phyloP scores from a whole-genome alignment of 2,797 vertebrate species.

The Lerista edwardsae region DNA sequence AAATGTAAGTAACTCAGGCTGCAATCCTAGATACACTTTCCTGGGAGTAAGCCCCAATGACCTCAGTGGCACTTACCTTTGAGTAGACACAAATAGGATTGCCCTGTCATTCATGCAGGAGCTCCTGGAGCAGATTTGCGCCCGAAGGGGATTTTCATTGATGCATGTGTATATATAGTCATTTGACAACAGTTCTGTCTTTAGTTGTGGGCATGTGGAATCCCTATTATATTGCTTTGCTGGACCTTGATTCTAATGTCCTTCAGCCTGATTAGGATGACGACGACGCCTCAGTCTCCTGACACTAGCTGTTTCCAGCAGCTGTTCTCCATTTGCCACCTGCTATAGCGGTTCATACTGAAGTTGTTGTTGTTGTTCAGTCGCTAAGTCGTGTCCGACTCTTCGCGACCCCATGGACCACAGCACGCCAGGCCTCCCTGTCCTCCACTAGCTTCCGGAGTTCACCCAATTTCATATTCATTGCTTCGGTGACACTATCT shows the following conservation, averaged over 20 bases:
- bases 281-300: not conserved
- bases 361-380: too few relatives aligned
- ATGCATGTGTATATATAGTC: not conserved
- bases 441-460: too few relatives aligned
- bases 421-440: too few relatives aligned
- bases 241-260: not conserved
- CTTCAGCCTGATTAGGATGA: accelerated
- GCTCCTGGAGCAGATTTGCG: not conserved
- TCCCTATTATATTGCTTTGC: not conserved
- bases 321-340: not conserved
- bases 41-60: too few relatives aligned
- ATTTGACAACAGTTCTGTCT: not conserved
- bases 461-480: too few relatives aligned
- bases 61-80: too few relatives aligned
- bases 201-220: not conserved
- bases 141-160: not conserved
- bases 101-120: not conserved
- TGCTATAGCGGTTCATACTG: not conserved
- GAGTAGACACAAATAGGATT: too few relatives aligned
- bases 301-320: not conserved
- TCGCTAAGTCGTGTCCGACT: too few relatives aligned
- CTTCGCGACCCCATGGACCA: too few relatives aligned
- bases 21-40: too few relatives aligned
- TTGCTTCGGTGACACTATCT: too few relatives aligned
- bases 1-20: too few relatives aligned